Evolutionary conservation across 1,140 invertebrate species (phyloP).

Genomic region (Zophobas morio): DNA sequence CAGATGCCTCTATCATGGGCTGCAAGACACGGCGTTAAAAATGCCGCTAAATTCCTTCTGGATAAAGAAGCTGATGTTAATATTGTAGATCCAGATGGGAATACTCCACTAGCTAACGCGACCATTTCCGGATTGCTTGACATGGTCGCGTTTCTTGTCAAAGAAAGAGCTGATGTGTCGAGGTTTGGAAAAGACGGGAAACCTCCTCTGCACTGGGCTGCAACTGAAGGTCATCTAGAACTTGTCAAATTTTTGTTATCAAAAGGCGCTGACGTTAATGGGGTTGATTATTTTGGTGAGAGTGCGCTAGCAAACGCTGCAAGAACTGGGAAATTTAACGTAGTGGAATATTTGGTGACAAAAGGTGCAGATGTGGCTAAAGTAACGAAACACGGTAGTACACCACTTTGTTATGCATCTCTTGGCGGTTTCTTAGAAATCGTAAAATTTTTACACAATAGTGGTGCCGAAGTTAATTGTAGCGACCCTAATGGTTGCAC

Average conservation of each 20-base stretch:
- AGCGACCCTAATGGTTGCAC: slow-evolving; percentile 58
- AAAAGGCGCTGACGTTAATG: slow-evolving; percentile 26
- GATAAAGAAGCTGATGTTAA: slow-evolving; percentile 77
- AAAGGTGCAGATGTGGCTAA: slow-evolving; percentile 58
- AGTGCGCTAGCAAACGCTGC: slow-evolving; percentile 29
- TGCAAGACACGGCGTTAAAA: slow-evolving; percentile 78
- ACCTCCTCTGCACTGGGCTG: not conserved
- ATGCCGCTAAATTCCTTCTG: slow-evolving; percentile 79
- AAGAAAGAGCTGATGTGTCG: not conserved
- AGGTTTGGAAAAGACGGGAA: not conserved
- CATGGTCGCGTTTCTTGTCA: not conserved
- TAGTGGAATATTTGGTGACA: slow-evolving; percentile 12
- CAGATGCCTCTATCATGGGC: slow-evolving; percentile 82
- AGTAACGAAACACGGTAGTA: slow-evolving; percentile 72
- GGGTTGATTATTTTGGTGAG: slow-evolving; percentile 3
- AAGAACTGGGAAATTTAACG: not conserved
- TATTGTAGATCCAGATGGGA: slow-evolving; percentile 64
- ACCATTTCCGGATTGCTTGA: not conserved
- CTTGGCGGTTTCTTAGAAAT: slow-evolving; percentile 81
- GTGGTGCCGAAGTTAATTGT: slow-evolving; percentile 76
- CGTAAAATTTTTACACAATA: slow-evolving; percentile 77
- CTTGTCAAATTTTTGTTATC: slow-evolving; percentile 19
- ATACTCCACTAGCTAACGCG: slow-evolving; percentile 9
- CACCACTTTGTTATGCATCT: slow-evolving; percentile 80
- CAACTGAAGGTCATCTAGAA: not conserved